Base-by-base conservation (phyloP, 2,888 invertebrate genomes). In the Hermaeophaga mercurialis region DNA sequence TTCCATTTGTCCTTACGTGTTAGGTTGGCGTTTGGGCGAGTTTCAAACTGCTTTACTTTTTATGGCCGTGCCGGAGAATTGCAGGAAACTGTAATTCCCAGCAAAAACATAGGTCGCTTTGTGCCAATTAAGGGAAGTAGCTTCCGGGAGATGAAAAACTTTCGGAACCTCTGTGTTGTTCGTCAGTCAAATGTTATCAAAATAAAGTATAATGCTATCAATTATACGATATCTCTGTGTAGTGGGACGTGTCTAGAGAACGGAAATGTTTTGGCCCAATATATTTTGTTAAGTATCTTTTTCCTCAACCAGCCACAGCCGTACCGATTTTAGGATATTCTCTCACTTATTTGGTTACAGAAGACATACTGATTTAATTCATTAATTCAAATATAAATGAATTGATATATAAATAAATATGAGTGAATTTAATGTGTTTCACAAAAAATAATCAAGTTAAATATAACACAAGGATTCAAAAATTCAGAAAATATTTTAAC, bases 1-100 rank as follows among this genome's bases (percentile, higher is more conserved):
- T 44, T 34, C 46, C 52, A 41, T 56, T 56, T 52, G 52, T 56
- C 56, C 52, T 24, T 15, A 47, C 45, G 46, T 52, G 36, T 53
- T 43, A 57, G 41, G 41, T 15, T 24, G 39, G 39, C 19, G 46
- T 19, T 12, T 18, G 22, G 15, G 9, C 22, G 15, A 47, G 18
- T 46, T 34, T 33, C 18, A 39, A 44, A 41, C 24, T 11, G 33
- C 56, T 31, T 46, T 38, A 46, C 19, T 47, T 44, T 47, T 57
- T 53, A 36, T 36, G 15, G 18, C 26, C 15, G 26, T 28, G 26
- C 33, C 12, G n/a, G 11, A 49, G 39, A 49, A 18, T 28, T 12
- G 12, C n/a, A 26, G 19, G 28, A 26, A 11, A 31, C 28, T 19
- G 18, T 28, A 39, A 39, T 26, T 36, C 28, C 18, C 8, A 15